These are phyloP conservation scores for Gonioctena quinquepunctata DNA, from an alignment of 1,140 invertebrate species.

Conservation along the genomic window DNA sequence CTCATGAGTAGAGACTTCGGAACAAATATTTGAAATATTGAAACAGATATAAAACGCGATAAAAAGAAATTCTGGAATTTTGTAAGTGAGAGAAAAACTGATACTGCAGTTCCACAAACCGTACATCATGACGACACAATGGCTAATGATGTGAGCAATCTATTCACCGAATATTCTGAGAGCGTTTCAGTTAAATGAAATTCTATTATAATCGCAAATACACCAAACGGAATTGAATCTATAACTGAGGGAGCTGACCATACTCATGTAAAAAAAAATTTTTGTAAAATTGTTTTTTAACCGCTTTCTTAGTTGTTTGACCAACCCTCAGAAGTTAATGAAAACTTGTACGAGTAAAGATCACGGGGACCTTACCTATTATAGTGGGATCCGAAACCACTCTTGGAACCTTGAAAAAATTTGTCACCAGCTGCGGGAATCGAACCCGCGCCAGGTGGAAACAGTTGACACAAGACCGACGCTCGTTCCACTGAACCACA, in stretches of 20 bases:
- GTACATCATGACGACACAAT: neutral
- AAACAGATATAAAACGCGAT: neutral
- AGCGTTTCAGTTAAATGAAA: neutral
- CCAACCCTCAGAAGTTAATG: too few relatives aligned
- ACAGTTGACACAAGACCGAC: too few relatives aligned
- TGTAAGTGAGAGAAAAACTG: neutral
- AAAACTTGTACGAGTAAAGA: too few relatives aligned
- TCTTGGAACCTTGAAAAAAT: too few relatives aligned
- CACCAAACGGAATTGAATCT: neutral
- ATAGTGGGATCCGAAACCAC: too few relatives aligned
- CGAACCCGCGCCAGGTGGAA: too few relatives aligned
- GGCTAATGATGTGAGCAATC: neutral
- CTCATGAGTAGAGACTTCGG: neutral
- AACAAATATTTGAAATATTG: neutral
- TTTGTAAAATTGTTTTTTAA: too few relatives aligned
- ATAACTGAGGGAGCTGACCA: neutral
- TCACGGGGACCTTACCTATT: too few relatives aligned
- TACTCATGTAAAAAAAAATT: neutral
- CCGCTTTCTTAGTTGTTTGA: too few relatives aligned
- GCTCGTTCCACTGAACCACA: too few relatives aligned
- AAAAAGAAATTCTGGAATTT: neutral
- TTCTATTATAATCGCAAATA: neutral
- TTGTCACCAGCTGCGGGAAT: too few relatives aligned
- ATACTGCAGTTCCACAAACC: neutral
- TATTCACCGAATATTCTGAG: neutral